Evolutionary conservation across 1,140 invertebrate species (phyloP).

Genomic region (Papilio dardanus): DNA sequence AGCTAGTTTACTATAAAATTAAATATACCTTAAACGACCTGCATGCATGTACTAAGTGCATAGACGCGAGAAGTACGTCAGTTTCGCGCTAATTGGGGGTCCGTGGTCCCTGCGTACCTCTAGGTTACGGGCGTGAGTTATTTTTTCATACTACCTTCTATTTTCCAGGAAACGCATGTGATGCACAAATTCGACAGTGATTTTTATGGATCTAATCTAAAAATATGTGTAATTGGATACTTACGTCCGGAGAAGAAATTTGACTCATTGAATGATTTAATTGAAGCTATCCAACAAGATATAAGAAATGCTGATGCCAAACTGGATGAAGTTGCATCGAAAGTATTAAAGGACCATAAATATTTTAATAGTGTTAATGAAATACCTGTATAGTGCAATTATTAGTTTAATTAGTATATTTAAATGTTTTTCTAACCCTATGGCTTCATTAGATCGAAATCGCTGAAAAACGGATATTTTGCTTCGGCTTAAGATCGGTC

Average conservation of each 20-base stretch:
- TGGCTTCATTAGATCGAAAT: too few species aligned
- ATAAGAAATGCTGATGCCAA: slow-evolving; percentile 85
- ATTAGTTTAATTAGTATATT: slow-evolving; percentile 28
- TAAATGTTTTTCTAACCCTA: too few species aligned
- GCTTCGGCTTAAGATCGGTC: too few species aligned
- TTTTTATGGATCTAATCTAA: slow-evolving; percentile 93
- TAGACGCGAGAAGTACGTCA: too few species aligned
- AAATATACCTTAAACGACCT: too few species aligned
- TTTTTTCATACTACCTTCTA: neutral
- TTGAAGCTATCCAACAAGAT: slow-evolving; percentile 89
- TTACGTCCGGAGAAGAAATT: slow-evolving; percentile 93
- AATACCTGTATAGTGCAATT: slow-evolving; percentile 3
- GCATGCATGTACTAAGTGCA: too few species aligned
- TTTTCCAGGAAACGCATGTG: slow-evolving; percentile 93
- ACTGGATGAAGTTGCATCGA: slow-evolving; percentile 80
- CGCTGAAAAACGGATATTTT: too few species aligned
- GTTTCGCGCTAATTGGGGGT: too few species aligned
- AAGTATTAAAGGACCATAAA: slow-evolving; percentile 52
- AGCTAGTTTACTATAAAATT: too few species aligned
- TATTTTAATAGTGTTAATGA: slow-evolving; percentile 53
- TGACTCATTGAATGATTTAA: slow-evolving; percentile 89
- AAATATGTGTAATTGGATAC: slow-evolving; percentile 91
- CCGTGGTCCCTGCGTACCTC: too few species aligned
- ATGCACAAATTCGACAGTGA: slow-evolving; percentile 92
- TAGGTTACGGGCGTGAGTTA: too few species aligned